Base-by-base conservation (phyloP, 2,113 vertebrate genomes). In the Pterocles burchelli region DNA sequence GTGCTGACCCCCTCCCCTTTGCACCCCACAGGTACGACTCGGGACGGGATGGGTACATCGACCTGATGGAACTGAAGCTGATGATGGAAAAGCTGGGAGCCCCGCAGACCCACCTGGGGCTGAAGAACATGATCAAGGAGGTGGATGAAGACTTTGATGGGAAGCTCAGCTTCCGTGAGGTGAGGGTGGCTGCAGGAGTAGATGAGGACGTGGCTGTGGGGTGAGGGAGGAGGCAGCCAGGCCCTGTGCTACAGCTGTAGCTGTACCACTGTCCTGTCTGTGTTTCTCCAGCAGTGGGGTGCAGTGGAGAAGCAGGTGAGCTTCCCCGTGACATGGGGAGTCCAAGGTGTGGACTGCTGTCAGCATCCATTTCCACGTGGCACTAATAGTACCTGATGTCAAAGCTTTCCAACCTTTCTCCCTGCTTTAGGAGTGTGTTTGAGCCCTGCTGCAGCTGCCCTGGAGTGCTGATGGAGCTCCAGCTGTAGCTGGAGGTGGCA, bases 101-200 rank as follows among this genome's bases (percentile, higher is more conserved):
- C 2, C 99, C 99, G 0, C 99, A 99, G 97, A 99, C 99, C 0
- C 99, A 99, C 94, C 89, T 99, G 24, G 99, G 99, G 13, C 95
- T 99, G 95, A 99, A 99, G 93, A 99, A 99, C 97, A 99, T 99
- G 99, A 99, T 99, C 96, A 99, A 99, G 89, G 99, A 99, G 76
- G 99, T 99, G 88, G 99, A 99, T 0, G 99, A 99, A 91, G 99
- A 99, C 93, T 98, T 98, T 6, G 98, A 98, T 12, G 97, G 97
- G 75, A 98, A 98, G 89, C 98, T 98, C 73, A 98, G 97, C 92
- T 98, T 98, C 88, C 96, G 98, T 28, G 98, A 98, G 97, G 98
- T 98, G 97, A 93, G 90, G 19, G 4, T 48, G 49, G 70, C 59
- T 36, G 22, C 18, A 8, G 31, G 36, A 49, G 17, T 55, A 91